phyloP scores from a whole-genome alignment of 2,888 invertebrate genomes.

The Meloe dianella region DNA sequence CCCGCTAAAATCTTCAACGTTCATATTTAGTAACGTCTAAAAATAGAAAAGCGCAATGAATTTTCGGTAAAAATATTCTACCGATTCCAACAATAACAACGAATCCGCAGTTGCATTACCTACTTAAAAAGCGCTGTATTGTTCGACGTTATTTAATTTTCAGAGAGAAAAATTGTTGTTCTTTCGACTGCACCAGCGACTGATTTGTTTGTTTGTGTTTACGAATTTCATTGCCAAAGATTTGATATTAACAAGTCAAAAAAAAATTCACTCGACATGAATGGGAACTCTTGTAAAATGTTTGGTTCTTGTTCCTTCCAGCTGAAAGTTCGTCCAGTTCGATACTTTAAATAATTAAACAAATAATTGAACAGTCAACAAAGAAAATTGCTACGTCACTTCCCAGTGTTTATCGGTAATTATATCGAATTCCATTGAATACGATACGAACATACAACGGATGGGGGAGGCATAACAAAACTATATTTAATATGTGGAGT shows the following conservation, averaged over 20 bases:
- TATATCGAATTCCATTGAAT: background rate
- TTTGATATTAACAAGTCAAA: background rate
- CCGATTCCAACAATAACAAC: background rate
- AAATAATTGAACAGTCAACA: background rate
- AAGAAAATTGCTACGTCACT: background rate
- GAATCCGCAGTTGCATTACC: background rate
- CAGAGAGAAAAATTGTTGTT: background rate
- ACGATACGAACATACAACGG: background rate
- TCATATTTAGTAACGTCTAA: too few species aligned
- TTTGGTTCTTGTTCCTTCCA: background rate
- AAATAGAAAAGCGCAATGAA: too few species aligned
- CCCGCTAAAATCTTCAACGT: background rate
- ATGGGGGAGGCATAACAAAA: background rate
- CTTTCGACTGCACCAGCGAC: too few species aligned
- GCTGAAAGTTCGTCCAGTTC: background rate
- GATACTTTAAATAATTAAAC: slow-evolving; percentile 6
- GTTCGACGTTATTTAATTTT: too few species aligned
- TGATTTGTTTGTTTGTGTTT: background rate
- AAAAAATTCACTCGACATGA: slow-evolving; percentile 15
- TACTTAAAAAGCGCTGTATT: background rate
- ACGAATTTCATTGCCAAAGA: background rate
- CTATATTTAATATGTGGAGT: background rate
- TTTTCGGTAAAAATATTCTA: too few species aligned
- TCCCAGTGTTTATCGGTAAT: background rate
- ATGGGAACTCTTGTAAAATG: background rate